phyloP scores from a whole-genome alignment of 2,888 invertebrate species.

The Oithona nana region DNA sequence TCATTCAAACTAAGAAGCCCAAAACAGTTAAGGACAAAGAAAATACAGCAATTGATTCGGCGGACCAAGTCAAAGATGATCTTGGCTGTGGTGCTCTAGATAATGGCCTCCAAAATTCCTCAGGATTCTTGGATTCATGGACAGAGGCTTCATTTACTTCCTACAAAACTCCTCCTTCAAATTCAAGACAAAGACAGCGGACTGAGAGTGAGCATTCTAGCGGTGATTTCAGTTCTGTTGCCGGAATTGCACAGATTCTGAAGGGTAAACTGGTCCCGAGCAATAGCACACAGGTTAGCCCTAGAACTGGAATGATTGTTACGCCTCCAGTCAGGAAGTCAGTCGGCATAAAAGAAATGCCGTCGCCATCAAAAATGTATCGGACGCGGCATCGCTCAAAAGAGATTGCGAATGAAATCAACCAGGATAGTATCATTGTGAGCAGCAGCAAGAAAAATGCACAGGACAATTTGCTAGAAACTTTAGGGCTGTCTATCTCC shows the following conservation, averaged over 20 bases:
- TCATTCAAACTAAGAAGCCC: neutral
- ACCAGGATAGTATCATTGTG: no score
- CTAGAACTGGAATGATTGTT: neutral
- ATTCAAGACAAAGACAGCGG: neutral
- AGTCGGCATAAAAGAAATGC: neutral
- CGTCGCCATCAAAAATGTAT: neutral
- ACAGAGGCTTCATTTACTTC: neutral
- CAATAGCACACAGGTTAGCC: neutral
- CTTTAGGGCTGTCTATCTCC: neutral
- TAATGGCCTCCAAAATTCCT: neutral
- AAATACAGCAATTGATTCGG: neutral
- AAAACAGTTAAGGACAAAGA: neutral
- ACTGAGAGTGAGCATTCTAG: neutral
- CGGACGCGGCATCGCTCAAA: neutral
- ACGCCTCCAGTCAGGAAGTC: neutral
- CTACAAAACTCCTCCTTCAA: neutral
- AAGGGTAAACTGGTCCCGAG: neutral
- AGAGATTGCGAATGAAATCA: neutral
- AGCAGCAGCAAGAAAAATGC: constrained; percentile 32
- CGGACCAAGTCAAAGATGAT: neutral
- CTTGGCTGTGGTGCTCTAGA: neutral
- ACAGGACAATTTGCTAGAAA: neutral
- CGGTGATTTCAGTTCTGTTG: neutral
- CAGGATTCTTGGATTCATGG: neutral
- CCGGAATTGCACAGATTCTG: neutral